Conservation (phyloP, 2,888 invertebrate species). For the Nemapogon koenigi region DNA sequence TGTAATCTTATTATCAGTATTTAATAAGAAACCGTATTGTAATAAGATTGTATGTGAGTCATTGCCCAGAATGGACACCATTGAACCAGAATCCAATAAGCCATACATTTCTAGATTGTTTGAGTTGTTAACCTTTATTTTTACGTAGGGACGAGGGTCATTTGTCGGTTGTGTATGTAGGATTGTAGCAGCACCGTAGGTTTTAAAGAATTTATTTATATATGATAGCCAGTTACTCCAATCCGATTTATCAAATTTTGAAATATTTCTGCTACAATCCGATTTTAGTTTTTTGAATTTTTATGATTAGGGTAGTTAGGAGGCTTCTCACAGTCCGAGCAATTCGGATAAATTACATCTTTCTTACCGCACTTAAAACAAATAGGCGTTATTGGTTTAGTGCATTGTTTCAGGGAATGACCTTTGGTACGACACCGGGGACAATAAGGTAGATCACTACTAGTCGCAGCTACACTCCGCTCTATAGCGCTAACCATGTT, state of each 20-base stretch:
- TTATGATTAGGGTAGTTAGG: not conserved
- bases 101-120: slow-evolving; percentile 11
- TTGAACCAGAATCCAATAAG: slow-evolving; percentile 18
- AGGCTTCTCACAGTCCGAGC: not conserved
- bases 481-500: no score
- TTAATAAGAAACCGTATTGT: not conserved
- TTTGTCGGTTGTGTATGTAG: slow-evolving; percentile 7
- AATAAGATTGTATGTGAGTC: slow-evolving; percentile 11
- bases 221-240: slow-evolving; percentile 14
- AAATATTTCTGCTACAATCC: slow-evolving; percentile 2
- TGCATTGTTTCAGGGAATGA: not conserved
- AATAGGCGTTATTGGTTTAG: not conserved
- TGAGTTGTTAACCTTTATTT: slow-evolving; percentile 9
- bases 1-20: not conserved
- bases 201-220: slow-evolving; percentile 12
- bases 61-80: slow-evolving; percentile 17
- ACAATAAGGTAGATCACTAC: not conserved
- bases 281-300: not conserved
- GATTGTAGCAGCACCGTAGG: slow-evolving; percentile 16
- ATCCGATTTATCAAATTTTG: slow-evolving; percentile 9
- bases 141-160: slow-evolving; percentile 16
- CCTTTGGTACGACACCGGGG: not conserved
- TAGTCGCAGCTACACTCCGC: not conserved
- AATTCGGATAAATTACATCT: not conserved
- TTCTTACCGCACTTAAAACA: not conserved